phyloP scores from a whole-genome alignment of 2,113 vertebrate species.

The Mormyrus iriodes region DNA sequence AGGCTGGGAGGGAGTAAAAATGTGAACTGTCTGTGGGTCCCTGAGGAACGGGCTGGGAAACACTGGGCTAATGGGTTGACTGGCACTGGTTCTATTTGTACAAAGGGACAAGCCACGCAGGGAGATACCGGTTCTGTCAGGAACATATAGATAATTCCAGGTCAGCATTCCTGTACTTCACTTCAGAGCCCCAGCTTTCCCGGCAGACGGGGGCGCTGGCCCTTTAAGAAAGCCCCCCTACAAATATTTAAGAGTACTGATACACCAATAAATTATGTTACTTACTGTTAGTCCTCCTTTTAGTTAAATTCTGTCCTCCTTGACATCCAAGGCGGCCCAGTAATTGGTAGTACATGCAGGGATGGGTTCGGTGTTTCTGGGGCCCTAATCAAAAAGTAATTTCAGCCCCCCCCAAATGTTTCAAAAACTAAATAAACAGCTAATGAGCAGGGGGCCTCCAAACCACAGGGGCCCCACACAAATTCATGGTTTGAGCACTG shows the following conservation, averaged over 20 bases:
- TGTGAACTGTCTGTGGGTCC: background rate
- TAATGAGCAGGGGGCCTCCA: background rate
- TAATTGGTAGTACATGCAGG: background rate
- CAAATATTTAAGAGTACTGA: background rate
- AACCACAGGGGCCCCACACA: background rate
- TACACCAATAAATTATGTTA: too few relatives aligned
- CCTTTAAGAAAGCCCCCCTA: slow-evolving; percentile 29
- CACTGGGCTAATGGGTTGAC: background rate
- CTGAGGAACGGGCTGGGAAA: background rate
- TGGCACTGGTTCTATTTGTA: background rate
- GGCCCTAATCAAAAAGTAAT: background rate
- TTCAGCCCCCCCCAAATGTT: background rate
- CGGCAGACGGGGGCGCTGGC: slow-evolving; percentile 44
- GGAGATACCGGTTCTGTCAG: slow-evolving; percentile 34
- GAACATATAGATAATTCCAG: slow-evolving; percentile 54
- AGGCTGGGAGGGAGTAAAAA: background rate
- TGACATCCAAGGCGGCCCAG: background rate
- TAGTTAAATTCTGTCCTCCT: background rate
- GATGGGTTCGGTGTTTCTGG: background rate
- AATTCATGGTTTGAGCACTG: background rate
- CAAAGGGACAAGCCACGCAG: background rate
- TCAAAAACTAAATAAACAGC: background rate
- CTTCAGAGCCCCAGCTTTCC: slow-evolving; percentile 39
- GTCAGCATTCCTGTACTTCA: slow-evolving; percentile 28
- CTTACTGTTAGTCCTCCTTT: background rate